Base-by-base conservation (phyloP, 2,888 invertebrate genomes). In the Neoscelio sp. region DNA sequence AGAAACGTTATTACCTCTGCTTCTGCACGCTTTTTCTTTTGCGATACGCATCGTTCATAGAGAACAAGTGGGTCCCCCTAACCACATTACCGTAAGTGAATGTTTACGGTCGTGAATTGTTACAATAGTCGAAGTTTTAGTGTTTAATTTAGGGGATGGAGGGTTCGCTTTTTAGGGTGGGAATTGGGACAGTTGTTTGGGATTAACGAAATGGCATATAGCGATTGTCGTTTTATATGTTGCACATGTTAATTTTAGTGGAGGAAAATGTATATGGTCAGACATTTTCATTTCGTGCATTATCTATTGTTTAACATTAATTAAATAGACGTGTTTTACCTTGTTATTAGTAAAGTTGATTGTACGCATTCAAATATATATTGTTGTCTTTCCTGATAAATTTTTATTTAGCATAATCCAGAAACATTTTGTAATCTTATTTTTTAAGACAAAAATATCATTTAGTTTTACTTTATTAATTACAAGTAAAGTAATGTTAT, bases 61-160 rank as follows among this genome's bases (percentile, higher is more conserved):
- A 12, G 44, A 52, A 73, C 64, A 73, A 74, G 65, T 58, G 50
- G 50, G 17, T 48, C 56, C 30, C 70, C 65, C 56, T 30, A 48
- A 40, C 48, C 65, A 23, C 65, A 65, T 74, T 65, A 74, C n/a
- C 56, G 58, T 74, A 74, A 74, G 65, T 74, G 74, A 65, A 74
- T 50, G 58, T 74, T 74, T 65, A 23, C 50, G 54, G 58, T 50
- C 50, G 46, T 38, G 56, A 64, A 48, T 56, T 10, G 65, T 54
- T 74, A 50, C 74, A 50, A 74, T 50, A 58, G 65, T 58, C 58
- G 12, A 54, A 71, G 52, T 62, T 71, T 54, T 33, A 52, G 52
- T 44, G 71, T 54, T 62, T 71, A 42, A 71, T 71, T 71, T 62
- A 40, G 42, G 44, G 15, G 48, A 58, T 56, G 64, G 48, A 62